Percentiles rank a stretch among this genome's conserved stretches.
These are phyloP conservation scores for Parthenolecanium corni DNA, from an alignment of 2,888 invertebrate genomes.

Conservation along the genomic window DNA sequence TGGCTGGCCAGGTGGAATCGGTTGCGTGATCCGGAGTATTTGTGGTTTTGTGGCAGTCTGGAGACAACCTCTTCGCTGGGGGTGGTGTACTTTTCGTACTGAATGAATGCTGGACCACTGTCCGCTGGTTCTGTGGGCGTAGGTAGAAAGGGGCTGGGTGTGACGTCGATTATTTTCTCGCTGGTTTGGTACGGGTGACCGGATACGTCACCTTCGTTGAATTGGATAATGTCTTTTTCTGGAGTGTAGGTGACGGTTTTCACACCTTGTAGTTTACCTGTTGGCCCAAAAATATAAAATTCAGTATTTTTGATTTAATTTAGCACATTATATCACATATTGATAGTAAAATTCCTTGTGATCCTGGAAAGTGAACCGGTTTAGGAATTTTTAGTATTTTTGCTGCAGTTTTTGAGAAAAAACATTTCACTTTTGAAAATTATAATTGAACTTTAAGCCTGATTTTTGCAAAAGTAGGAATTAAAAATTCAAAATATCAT, in stretches of 20 bases:
- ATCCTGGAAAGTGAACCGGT: too few species aligned
- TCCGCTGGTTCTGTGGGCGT: constrained; percentile 14
- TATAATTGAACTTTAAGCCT: too few species aligned
- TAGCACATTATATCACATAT: too few species aligned
- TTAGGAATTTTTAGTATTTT: too few species aligned
- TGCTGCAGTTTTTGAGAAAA: too few species aligned
- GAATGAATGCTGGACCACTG: constrained; percentile 22
- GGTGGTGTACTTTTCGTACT: constrained; percentile 1
- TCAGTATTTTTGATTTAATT: too few species aligned
- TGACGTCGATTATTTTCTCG: constrained; percentile 20
- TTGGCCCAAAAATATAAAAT: too few species aligned
- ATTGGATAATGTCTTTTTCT: not conserved
- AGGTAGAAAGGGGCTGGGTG: constrained; percentile 13
- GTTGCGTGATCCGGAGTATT: constrained; percentile 3
- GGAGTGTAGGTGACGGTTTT: not conserved
- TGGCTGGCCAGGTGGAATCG: not conserved
- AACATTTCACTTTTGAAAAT: too few species aligned
- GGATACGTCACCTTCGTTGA: constrained; percentile 21
- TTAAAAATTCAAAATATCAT: too few species aligned
- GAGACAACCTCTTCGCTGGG: not conserved
- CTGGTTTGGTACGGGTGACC: constrained; percentile 17
- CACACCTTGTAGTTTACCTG: not conserved
- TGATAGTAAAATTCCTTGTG: too few species aligned
- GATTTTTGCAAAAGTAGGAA: too few species aligned
- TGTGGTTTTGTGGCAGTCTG: constrained; percentile 5